A percentile compares a stretch with the other conserved stretches of the same genome.
phyloP scores from a whole-genome alignment of 2,888 invertebrate species.

The Caenorhabditis drosophilae region DNA sequence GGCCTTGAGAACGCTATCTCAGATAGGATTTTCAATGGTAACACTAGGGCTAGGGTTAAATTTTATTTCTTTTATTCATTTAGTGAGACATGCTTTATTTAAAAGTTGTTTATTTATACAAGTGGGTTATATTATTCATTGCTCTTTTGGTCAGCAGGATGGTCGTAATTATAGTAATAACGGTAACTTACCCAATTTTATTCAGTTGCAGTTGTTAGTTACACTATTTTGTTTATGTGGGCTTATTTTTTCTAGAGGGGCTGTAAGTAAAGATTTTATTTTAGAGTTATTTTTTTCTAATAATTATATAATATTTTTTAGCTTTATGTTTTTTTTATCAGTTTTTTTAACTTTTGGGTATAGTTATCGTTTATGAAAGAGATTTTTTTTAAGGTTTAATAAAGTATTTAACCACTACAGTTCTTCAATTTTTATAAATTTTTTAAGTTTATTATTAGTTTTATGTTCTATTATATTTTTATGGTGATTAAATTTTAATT shows the following conservation, averaged over 20 bases:
- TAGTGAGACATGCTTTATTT: slow-evolving; percentile 57
- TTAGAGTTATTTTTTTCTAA: slow-evolving; percentile 53
- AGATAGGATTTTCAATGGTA: slow-evolving; percentile 54
- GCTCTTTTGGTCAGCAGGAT: slow-evolving; percentile 59
- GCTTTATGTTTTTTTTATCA: slow-evolving; percentile 50
- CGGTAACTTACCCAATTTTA: slow-evolving; percentile 49
- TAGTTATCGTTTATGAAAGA: slow-evolving; percentile 56
- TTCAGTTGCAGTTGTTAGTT: slow-evolving; percentile 50
- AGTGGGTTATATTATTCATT: slow-evolving; percentile 57
- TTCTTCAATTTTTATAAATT: slow-evolving; percentile 48
- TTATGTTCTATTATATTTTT: slow-evolving; percentile 47
- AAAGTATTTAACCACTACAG: slow-evolving; percentile 49
- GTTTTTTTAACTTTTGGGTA: slow-evolving; percentile 58
- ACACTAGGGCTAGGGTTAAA: slow-evolving; percentile 59
- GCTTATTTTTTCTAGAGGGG: slow-evolving; percentile 54
- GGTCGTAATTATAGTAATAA: slow-evolving; percentile 55
- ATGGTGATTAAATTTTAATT: slow-evolving; percentile 52
- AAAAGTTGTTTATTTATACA: slow-evolving; percentile 59
- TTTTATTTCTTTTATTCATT: slow-evolving; percentile 65
- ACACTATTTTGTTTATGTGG: slow-evolving; percentile 58
- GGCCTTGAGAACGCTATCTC: slow-evolving; percentile 55
- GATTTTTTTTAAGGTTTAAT: slow-evolving; percentile 52
- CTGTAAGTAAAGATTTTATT: slow-evolving; percentile 58
- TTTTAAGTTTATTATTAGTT: slow-evolving; percentile 48
- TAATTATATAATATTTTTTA: slow-evolving; percentile 46